Evolutionary conservation across 2,888 invertebrate species (phyloP), one percentile per base, ranked within the genome.

Genomic region (Neoscelio sp.): DNA sequence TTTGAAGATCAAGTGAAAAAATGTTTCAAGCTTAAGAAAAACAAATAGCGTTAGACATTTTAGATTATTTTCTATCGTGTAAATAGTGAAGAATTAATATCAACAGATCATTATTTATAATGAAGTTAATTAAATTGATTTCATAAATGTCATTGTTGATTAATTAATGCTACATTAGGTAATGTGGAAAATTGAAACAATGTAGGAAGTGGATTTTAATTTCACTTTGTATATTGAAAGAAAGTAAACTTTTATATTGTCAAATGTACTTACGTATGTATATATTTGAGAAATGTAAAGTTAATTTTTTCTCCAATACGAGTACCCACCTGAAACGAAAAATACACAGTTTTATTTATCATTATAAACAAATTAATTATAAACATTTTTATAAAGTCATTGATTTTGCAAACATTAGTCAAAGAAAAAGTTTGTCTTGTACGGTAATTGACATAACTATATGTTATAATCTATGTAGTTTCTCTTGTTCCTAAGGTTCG

Each of bases 391-490:
- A 46, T 12, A n/a, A n/a, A 30, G 28, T 20, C 44, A 40, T 44
- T 30, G 40, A 28, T 8, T 13, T 15, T 18, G 48, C 48, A 23
- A 50, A 7, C 5, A 17, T 28, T 17, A 10, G 18, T 42, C 12
- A 38, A 46, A 46, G 35, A 54, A 67, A 38, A 48, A n/a, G n/a
- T n/a, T 23, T 15, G 26, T 38, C 46, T 23, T 6, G 35, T 12
- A 4, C 26, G 13, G 26, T 68, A 68, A 56, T 68, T 68, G 68
- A 56, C 70, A 70, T 70, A 70, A 70, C 58, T 28, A 70, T 35
- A 35, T 60, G 52, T 58, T 62, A 62, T 71, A 62, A 71, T 71
- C 42, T n/a, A 30, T 28, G 56, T 13, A 52, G 71, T 71, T 71
- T 71, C 71, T 52, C 71, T 10, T 52, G 15, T 10, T 10, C 44